Evolutionary conservation across 2,113 vertebrate species (phyloP).

Genomic region (Tympanuchus pallidicinctus): DNA sequence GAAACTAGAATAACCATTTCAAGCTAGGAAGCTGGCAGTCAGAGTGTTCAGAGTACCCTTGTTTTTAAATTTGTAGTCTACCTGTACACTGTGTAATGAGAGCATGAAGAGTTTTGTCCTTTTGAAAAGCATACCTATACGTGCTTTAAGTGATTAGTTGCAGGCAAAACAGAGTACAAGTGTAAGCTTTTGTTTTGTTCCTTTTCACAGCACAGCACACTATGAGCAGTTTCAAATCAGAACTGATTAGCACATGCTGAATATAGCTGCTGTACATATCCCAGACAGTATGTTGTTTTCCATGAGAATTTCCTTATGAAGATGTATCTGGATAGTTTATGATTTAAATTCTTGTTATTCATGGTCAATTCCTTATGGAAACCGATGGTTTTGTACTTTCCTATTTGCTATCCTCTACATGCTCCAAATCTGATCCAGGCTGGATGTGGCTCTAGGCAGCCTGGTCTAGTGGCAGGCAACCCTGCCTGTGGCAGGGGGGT

Average conservation of each 20-base stretch:
- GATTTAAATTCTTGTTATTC: background rate
- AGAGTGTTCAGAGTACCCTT: background rate
- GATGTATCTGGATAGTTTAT: background rate
- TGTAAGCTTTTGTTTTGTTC: background rate
- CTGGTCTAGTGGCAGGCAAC: no score
- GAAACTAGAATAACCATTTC: background rate
- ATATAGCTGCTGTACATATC: background rate
- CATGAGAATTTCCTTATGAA: background rate
- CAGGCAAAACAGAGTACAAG: background rate
- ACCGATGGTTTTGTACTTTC: background rate
- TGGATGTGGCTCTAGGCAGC: no score
- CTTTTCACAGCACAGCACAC: background rate
- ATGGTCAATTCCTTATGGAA: background rate
- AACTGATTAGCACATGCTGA: background rate
- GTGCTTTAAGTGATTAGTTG: background rate
- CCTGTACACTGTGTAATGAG: background rate
- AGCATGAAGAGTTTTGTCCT: background rate
- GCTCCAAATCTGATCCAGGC: background rate
- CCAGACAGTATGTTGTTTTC: background rate
- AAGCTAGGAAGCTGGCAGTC: background rate
- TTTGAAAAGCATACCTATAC: background rate
- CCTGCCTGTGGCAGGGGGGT: no score
- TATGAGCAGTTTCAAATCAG: rapidly evolving
- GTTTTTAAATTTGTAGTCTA: background rate
- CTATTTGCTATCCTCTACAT: background rate